Conservation (phyloP, 2,113 vertebrate species). For the Diadophis punctatus region DNA sequence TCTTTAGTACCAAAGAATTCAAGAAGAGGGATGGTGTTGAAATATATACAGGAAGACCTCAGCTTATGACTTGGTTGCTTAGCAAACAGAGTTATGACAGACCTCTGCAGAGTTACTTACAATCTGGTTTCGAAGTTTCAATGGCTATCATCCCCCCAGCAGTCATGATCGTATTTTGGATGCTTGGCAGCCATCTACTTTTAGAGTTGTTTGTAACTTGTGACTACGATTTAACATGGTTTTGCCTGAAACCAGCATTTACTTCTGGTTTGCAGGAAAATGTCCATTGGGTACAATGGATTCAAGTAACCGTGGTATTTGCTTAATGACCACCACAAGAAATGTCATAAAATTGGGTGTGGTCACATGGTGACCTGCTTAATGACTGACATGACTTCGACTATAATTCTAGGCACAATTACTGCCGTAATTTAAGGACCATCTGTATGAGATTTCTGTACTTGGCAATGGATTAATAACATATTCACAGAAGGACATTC, state of each 20-base stretch:
- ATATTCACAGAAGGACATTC: neutral
- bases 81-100: neutral
- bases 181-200: neutral
- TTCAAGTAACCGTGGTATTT: neutral
- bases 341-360: neutral
- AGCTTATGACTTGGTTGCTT: neutral
- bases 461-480: neutral
- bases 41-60: neutral
- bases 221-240: neutral
- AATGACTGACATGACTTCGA: neutral
- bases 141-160: neutral
- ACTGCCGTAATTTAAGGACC: neutral
- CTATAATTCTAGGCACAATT: neutral
- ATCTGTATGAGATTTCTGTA: neutral
- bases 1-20: neutral
- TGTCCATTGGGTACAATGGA: neutral
- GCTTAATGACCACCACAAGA: neutral
- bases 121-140: neutral
- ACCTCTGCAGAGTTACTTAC: neutral
- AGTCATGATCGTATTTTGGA: neutral
- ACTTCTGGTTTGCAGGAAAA: neutral
- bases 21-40: neutral
- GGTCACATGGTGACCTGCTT: neutral
- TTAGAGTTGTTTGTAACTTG: neutral
- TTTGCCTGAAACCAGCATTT: neutral